Evolutionary conservation across 2,797 vertebrate species (phyloP).

Genomic region (Otolemur crassicaudatus): DNA sequence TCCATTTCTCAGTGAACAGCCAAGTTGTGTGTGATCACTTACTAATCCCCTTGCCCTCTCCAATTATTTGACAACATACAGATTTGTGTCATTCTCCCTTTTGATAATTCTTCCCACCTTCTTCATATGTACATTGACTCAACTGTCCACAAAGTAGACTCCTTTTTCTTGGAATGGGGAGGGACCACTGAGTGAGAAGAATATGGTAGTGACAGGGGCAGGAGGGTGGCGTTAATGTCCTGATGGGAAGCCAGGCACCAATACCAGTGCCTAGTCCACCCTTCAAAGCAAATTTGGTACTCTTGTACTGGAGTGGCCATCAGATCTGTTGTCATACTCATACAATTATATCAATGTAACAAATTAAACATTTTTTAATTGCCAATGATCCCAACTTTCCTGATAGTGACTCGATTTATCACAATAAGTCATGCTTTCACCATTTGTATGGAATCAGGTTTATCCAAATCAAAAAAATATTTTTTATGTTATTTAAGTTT

Average conservation of each 20-base stretch:
- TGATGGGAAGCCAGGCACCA: neutral
- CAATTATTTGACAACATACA: neutral
- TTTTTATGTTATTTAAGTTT: neutral
- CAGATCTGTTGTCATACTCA: too few species aligned
- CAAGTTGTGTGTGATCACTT: neutral
- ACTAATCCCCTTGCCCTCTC: neutral
- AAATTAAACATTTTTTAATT: neutral
- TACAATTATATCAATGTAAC: neutral
- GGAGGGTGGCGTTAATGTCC: neutral
- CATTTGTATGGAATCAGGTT: neutral
- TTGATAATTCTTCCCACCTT: neutral
- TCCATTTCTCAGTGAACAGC: neutral
- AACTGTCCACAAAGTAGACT: fast-evolving
- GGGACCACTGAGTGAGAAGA: neutral
- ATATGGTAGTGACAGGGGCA: neutral
- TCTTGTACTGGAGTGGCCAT: too few species aligned
- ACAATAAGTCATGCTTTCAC: neutral
- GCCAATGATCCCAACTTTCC: neutral
- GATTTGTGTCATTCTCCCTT: neutral
- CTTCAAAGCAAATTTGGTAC: too few species aligned
- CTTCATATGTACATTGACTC: neutral
- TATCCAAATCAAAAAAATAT: conserved; percentile 14
- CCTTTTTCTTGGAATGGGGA: neutral
- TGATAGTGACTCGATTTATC: neutral
- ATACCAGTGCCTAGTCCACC: too few species aligned